Percentiles rank a stretch among this genome's conserved stretches.
phyloP scores from a whole-genome alignment of 2,113 vertebrate species.

The Neodontobutis hainanensis region DNA sequence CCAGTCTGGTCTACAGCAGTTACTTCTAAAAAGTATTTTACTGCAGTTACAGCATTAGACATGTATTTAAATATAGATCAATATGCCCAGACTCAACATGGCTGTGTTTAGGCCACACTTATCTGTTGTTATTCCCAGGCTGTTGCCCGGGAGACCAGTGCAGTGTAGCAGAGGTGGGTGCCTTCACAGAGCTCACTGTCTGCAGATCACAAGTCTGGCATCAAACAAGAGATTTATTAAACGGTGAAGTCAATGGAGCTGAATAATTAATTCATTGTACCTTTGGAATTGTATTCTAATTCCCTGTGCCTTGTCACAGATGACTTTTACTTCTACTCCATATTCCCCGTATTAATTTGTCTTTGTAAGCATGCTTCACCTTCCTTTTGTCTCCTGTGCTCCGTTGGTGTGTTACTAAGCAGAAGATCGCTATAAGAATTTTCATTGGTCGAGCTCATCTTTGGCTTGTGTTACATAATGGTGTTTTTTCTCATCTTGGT shows the following conservation, averaged over 20 bases:
- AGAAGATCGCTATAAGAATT: conserved; percentile 64
- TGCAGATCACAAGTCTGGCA: conserved; percentile 47
- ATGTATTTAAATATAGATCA: conserved; percentile 24
- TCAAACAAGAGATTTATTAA: conserved; percentile 48
- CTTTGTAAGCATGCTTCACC: conserved; percentile 3
- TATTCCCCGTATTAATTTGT: conserved; percentile 6
- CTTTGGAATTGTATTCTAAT: neutral
- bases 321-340: neutral
- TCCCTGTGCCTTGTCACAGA: neutral
- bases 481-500: conserved; percentile 35
- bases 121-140: conserved; percentile 52
- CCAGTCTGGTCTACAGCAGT: conserved; percentile 6
- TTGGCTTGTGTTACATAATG: conserved; percentile 68
- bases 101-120: conserved; percentile 51
- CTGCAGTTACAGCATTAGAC: conserved; percentile 5
- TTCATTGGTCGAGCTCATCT: conserved; percentile 70
- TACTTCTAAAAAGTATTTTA: conserved; percentile 14
- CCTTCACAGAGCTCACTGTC: conserved; percentile 48
- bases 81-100: conserved; percentile 23
- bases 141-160: conserved; percentile 66
- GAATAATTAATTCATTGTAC: conserved; percentile 6
- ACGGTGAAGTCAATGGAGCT: conserved; percentile 6
- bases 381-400: conserved; percentile 17
- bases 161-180: conserved; percentile 61
- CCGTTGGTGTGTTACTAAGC: conserved; percentile 72